Conservation (phyloP, 2,113 vertebrate species). For the Phasianus colchicus region DNA sequence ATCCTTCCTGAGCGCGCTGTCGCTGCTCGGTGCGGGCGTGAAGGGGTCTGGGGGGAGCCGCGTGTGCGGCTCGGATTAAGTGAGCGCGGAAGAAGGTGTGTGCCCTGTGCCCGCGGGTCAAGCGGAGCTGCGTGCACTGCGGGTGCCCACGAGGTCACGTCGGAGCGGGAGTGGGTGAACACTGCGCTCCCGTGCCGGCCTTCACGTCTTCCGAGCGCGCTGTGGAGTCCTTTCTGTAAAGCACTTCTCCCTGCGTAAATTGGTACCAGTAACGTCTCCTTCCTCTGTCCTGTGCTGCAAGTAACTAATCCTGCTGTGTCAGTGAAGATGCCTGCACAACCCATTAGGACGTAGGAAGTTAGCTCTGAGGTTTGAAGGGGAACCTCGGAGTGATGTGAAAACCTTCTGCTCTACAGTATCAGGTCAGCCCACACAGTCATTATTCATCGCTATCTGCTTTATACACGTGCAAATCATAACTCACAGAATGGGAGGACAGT, state of each 20-base stretch:
- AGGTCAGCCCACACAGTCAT: background rate
- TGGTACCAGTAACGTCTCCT: background rate
- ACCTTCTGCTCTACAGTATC: background rate
- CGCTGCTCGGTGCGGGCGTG: background rate
- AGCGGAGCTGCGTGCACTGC: fast-evolving
- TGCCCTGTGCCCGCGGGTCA: too few relatives aligned
- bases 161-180: too few relatives aligned
- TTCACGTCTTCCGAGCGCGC: background rate
- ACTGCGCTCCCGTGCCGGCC: background rate
- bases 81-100: fast-evolving
- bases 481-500: background rate
- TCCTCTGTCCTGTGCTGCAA: background rate
- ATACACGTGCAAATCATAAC: background rate
- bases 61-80: background rate
- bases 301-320: fast-evolving
- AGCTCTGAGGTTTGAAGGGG: background rate
- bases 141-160: fast-evolving
- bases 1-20: fast-evolving
- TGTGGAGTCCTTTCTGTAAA: background rate
- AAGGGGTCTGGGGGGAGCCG: too few relatives aligned
- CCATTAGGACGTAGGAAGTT: background rate
- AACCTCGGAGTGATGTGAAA: background rate
- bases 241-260: fast-evolving
- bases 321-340: background rate
- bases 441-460: background rate